Base-by-base conservation (phyloP, 1,140 invertebrate species). In the Pygmarrhopalites habei region DNA sequence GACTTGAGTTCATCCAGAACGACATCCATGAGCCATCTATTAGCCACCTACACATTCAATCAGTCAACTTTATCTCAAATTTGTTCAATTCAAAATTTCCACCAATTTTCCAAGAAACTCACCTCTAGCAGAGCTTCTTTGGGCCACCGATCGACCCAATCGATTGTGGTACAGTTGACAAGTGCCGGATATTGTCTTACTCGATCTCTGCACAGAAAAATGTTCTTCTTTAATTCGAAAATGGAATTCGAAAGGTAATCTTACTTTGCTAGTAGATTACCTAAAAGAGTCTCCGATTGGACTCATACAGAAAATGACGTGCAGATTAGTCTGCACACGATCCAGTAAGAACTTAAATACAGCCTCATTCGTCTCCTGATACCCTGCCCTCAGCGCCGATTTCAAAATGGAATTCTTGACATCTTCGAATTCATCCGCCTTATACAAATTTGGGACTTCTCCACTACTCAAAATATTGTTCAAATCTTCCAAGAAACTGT, bases 121-220 rank as follows among this genome's bases (percentile, higher is more conserved):
- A n/a, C n/a, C 78, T 91, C 89, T 14, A 92, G 77, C 19, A 93
- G 77, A n/a, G 90, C 89, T 73, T 90, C 86, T 59, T 82, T 79
- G 0, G 89, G 88, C 89, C 90, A 94, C 72, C 90, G 85, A 72
- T 84, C 79, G 73, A 91, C 91, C 88, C 89, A 93, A 77, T 92
- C 88, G 30, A 91, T 90, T 4, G 89, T 92, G 2, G 88, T 89
- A 69, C 84, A 85, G 77, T 90, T 92, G 44, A 92, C 84, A 65
- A 93, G 76, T 5, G 87, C 84, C 28, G 90, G 89, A 77, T 90
- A 92, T 77, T 90, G 88, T 44, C 89, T 81, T 67, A 92, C 82
- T 64, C 86, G 82, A 29, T 68, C 53, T 5, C 64, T 58, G 26
- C 23, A 43, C 25, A 15, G 17, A 23, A 14, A 59, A 15, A 46